Evolutionary conservation across 1,140 invertebrate species (phyloP).

Genomic region (Bombus sibiricus): DNA sequence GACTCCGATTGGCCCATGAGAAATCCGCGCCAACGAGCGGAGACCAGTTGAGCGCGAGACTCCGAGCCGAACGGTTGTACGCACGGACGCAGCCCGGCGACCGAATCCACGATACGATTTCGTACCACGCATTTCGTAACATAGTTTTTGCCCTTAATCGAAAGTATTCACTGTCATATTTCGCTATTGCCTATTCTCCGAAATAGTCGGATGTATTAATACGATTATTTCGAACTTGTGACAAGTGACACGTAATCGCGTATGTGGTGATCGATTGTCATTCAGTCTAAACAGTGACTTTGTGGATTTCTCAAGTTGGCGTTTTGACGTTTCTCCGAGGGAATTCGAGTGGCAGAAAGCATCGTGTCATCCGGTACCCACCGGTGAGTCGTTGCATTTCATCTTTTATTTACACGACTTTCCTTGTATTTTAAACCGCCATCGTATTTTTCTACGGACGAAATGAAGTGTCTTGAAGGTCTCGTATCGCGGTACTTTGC

Average conservation of each 20-base stretch:
- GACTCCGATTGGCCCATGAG: slow-evolving; percentile 69
- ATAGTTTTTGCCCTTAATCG: not conserved
- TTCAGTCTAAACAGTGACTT: not conserved
- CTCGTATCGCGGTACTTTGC: slow-evolving; percentile 4
- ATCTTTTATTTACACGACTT: not conserved
- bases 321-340: slow-evolving; percentile 4
- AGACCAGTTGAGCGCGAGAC: slow-evolving; percentile 82
- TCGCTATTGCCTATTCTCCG: not conserved
- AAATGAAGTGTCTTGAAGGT: not conserved
- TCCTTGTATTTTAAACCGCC: not conserved
- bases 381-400: slow-evolving; percentile 36
- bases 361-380: slow-evolving; percentile 24
- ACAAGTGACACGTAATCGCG: slow-evolving; percentile 23
- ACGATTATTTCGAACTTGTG: slow-evolving; percentile 7
- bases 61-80: slow-evolving; percentile 76
- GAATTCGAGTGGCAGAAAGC: slow-evolving; percentile 17
- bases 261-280: slow-evolving; percentile 21
- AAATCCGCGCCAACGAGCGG: slow-evolving; percentile 76
- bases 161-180: not conserved
- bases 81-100: slow-evolving; percentile 42
- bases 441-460: not conserved
- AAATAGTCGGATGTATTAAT: not conserved
- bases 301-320: slow-evolving; percentile 36
- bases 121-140: not conserved
- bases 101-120: slow-evolving; percentile 33